Evolutionary conservation across 2,797 vertebrate species (phyloP), one percentile per base, ranked within the genome.

Genomic region (Dromococcyx pavoninus): DNA sequence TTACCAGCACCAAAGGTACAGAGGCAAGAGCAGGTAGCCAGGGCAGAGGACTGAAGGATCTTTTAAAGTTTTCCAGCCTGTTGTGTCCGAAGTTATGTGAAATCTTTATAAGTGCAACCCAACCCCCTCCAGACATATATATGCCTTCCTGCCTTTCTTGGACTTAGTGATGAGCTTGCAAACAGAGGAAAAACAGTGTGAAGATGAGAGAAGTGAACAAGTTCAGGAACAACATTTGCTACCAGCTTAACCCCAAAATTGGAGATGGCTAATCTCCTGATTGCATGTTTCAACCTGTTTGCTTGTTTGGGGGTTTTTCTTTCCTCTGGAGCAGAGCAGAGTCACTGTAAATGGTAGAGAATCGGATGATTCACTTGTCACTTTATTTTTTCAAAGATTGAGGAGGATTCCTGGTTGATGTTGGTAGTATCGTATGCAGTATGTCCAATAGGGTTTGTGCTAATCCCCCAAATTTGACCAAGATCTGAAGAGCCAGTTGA

Each of bases 391-490:
- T 61, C 46, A 83, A 54, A 70, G 51, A 43, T 79, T 17, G 7
- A 50, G n/a, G 11, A 70, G 14, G 28, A 64, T 74, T 74, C 1
- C 1, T 51, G 24, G 21, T 65, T 76, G 43, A 32, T n/a, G 11
- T 35, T 71, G 35, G 5, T 44, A 44, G 19, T 71, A 35, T 1
- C 0, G 0, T 33, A 35, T 12, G 19, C 23, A 22, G 17, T 35
- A 1, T 44, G 37, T 48, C 51, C 41, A 65, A 3, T 19, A 70
- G 61, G 14, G 3, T 80, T 89, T 75, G 35, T 86, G 15, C 35
- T 64, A 23, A 24, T 86, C 8, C 8, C 23, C 9, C 6, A 24
- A 5, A 6, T 85, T 53, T 37, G 33, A 24, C 12, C 25, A 64
- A 44, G n/a, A 58, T 77, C 43, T 56, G 43, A 82, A 37, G 65